Base-by-base conservation (phyloP, 2,888 invertebrate species). In the Catocala fraxini region DNA sequence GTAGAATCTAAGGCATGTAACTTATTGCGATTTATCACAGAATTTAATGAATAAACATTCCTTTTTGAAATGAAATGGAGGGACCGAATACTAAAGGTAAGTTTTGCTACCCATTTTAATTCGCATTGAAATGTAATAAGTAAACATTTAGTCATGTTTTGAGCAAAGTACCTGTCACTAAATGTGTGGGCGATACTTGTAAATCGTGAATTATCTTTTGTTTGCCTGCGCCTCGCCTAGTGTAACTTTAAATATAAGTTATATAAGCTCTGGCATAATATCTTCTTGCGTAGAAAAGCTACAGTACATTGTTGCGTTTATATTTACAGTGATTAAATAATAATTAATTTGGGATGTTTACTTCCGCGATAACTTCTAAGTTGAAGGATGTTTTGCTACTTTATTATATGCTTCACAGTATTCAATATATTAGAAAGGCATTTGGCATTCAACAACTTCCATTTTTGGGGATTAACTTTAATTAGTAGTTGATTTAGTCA, bases 171-270 rank as follows among this genome's bases (percentile, higher is more conserved):
- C 77, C 84, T 89, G 83, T 84, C 86, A 86, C 70, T 75, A 80
- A 77, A 77, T 89, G 92, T 87, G 93, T 93, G 92, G 93, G 92
- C 91, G 92, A 91, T 85, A 80, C 84, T 85, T 87, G 83, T 87
- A 88, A 86, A 73, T 49, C 59, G 70, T 77, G 75, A 80, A 86
- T 84, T 86, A 89, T 87, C 89, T 92, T 91, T 92, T 92, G 91
- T 92, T 90, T 89, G 83, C 68, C 72, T 71, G 65, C 73, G 75
- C 76, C 74, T 84, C 68, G 61, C 58, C 59, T 72, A 60, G 65
- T 68, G 54, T 65, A 59, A 67, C 58, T 68, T 65, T 64, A 61
- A 49, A n/a, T 56, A 6, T 43, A 67, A 75, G 58, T 57, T 69
- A 51, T 11, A 52, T 11, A 12, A 49, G n/a, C 48, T 56, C 11